A percentile compares a stretch with the other conserved stretches of the same genome.
phyloP scores from a whole-genome alignment of 2,113 vertebrate species.

The Phylloscopus trochilus region DNA sequence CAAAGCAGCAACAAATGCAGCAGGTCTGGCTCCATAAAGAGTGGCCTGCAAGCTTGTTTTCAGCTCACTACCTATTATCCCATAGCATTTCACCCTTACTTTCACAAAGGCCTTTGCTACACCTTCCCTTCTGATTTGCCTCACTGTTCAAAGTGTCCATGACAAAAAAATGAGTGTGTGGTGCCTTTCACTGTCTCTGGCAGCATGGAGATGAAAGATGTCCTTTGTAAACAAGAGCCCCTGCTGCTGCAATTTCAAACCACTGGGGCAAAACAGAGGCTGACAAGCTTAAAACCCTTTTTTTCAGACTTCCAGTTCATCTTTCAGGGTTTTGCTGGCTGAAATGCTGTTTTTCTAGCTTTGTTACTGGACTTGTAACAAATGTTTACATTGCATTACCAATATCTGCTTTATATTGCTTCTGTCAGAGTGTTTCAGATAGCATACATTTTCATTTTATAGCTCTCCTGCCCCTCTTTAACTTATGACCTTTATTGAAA shows the following conservation, averaged over 20 bases:
- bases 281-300: background rate
- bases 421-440: background rate
- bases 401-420: background rate
- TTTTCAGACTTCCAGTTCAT: background rate
- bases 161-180: background rate
- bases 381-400: background rate
- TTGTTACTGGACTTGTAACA: background rate
- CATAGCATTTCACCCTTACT: background rate
- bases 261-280: background rate
- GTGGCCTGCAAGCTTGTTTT: background rate
- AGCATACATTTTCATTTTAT: conserved; percentile 25
- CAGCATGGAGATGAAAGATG: conserved; percentile 44
- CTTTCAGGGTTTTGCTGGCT: background rate
- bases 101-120: background rate
- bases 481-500: conserved; percentile 53
- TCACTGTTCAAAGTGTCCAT: background rate
- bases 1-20: background rate
- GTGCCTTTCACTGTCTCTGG: conserved; percentile 14
- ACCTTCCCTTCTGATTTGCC: background rate
- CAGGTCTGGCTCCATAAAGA: background rate
- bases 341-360: background rate
- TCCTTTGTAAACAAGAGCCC: conserved; percentile 3
- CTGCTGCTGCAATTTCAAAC: conserved; percentile 26
- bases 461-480: conserved; percentile 47
- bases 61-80: background rate